Conservation (phyloP, 2,797 vertebrate species). For the Ctenosaura bakeri region DNA sequence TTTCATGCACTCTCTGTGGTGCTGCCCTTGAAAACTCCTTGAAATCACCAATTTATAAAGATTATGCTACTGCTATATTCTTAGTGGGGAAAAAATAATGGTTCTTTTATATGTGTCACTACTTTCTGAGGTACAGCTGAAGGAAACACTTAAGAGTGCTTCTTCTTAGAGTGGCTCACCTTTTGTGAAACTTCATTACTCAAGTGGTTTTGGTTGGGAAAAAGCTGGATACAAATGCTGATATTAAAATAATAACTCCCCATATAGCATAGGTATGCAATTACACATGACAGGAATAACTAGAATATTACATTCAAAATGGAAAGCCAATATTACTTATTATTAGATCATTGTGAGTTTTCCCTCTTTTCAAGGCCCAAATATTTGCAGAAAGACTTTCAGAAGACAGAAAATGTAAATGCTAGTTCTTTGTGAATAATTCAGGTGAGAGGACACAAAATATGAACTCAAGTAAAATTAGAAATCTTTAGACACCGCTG, state of each 20-base stretch:
- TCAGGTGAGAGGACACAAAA: slow-evolving; percentile 23
- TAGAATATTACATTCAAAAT: slow-evolving; percentile 6
- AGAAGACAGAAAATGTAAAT: not conserved
- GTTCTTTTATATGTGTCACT: not conserved
- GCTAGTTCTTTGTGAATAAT: not conserved
- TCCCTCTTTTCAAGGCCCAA: not conserved
- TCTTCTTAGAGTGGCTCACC: not conserved
- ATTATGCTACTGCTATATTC: too few relatives aligned
- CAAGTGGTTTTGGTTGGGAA: not conserved
- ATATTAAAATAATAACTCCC: too few relatives aligned
- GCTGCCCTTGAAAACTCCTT: too few relatives aligned
- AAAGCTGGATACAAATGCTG: not conserved
- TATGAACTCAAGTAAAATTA: not conserved
- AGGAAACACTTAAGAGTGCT: too few relatives aligned
- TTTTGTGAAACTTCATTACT: not conserved
- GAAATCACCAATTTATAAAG: too few relatives aligned
- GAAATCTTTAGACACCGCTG: not conserved
- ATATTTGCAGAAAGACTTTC: not conserved
- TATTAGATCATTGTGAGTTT: not conserved
- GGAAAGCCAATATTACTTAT: not conserved
- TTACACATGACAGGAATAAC: not conserved
- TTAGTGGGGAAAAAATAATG: too few relatives aligned
- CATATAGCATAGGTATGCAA: not conserved
- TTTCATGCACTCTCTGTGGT: not conserved
- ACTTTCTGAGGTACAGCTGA: not conserved